Evolutionary conservation across 2,797 vertebrate genomes (phyloP).

Genomic region (Petrocephalus sullivani): DNA sequence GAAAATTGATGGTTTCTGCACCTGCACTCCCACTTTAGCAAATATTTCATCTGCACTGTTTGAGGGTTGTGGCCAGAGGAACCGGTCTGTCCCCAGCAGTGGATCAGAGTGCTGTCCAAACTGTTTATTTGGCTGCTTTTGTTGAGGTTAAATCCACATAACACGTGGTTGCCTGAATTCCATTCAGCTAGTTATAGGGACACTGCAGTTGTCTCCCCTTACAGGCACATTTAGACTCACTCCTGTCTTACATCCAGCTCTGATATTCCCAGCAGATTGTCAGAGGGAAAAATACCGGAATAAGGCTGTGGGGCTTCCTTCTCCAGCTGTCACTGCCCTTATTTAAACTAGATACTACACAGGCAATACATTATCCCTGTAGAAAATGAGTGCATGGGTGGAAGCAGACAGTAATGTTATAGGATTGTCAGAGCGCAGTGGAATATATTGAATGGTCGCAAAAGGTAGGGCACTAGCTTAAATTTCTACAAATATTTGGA

Average conservation of each 20-base stretch:
- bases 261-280: not conserved
- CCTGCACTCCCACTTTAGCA: not conserved
- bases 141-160: not conserved
- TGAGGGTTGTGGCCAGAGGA: not conserved
- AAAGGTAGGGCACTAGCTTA: not conserved
- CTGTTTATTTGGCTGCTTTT: not conserved
- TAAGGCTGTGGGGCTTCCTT: not conserved
- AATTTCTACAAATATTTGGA: not conserved
- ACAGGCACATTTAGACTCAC: not conserved
- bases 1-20: not conserved
- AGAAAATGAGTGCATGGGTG: not conserved
- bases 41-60: not conserved
- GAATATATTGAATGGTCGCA: constrained; percentile 5
- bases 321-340: not conserved
- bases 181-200: not conserved
- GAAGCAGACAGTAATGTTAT: constrained; percentile 1
- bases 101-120: not conserved
- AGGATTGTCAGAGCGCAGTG: not conserved
- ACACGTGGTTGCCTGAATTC: not conserved
- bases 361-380: constrained; percentile 6
- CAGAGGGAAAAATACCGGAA: not conserved
- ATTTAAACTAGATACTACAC: not conserved
- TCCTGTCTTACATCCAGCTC: not conserved
- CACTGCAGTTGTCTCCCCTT: not conserved
- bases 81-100: not conserved